phyloP scores from a whole-genome alignment of 23 tunicate genomes.

The Corella eumyota region DNA sequence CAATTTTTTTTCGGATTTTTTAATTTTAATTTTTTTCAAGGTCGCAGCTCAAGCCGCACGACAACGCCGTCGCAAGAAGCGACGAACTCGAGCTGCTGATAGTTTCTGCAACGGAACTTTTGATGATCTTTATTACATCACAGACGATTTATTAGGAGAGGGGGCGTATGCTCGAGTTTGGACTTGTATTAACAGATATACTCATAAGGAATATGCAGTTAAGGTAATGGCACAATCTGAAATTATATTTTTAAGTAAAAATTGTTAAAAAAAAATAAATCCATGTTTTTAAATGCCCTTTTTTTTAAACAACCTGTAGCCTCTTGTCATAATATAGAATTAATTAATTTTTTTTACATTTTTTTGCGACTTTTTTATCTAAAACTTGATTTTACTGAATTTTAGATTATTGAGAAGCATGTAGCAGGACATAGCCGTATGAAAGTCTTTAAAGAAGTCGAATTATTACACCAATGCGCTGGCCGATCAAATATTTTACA shows the following conservation, averaged over 20 bases:
- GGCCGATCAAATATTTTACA: slow-evolving; percentile 84
- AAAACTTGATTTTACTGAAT: not conserved
- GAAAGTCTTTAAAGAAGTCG: slow-evolving; percentile 92
- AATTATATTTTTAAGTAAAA: not conserved
- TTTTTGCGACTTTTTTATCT: not conserved
- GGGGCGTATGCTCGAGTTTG: slow-evolving; percentile 98
- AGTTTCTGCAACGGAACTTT: slow-evolving; percentile 95
- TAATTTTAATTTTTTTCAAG: slow-evolving; percentile 4
- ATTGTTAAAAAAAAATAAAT: not conserved
- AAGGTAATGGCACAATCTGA: slow-evolving; percentile 48
- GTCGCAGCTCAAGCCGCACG: slow-evolving; percentile 79
- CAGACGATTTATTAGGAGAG: slow-evolving; percentile 76
- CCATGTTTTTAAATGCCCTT: not conserved
- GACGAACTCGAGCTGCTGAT: slow-evolving; percentile 82
- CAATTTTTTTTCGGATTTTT: not conserved
- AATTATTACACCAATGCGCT: slow-evolving; percentile 85
- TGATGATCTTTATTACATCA: slow-evolving; percentile 74
- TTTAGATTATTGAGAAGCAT: slow-evolving; percentile 90
- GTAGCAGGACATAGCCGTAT: slow-evolving; percentile 86
- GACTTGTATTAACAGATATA: slow-evolving; percentile 85
- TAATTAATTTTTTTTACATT: not conserved
- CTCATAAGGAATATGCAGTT: slow-evolving; percentile 94
- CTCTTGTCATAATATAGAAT: not conserved
- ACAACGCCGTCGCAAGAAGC: slow-evolving; percentile 82
- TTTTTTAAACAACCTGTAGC: not conserved